phyloP scores from a whole-genome alignment of 2,113 vertebrate genomes.

The Rhineura floridana region DNA sequence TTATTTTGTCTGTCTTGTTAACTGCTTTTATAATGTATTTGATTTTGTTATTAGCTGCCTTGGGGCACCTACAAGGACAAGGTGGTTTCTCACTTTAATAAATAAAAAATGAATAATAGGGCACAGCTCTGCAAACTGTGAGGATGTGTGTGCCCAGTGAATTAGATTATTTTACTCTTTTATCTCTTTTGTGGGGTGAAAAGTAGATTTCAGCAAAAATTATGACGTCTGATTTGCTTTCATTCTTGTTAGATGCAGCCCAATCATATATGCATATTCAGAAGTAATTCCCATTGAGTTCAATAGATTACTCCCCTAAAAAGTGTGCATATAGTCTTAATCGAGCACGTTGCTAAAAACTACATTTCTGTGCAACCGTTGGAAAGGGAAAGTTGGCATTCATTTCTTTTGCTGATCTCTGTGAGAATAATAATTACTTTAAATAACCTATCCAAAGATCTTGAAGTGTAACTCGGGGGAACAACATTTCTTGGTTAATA shows the following conservation, averaged over 20 bases:
- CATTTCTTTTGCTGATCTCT: slow-evolving; percentile 63
- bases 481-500: slow-evolving; percentile 63
- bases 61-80: neutral
- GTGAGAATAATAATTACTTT: slow-evolving; percentile 66
- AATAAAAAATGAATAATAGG: too few species aligned
- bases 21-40: neutral
- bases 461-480: slow-evolving; percentile 63
- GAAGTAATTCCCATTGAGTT: too few species aligned
- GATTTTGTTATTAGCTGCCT: neutral
- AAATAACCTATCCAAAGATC: slow-evolving; percentile 62
- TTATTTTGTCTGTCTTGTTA: neutral
- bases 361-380: slow-evolving; percentile 42
- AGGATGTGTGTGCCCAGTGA: neutral
- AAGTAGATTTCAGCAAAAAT: neutral
- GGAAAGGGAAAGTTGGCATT: slow-evolving; percentile 49
- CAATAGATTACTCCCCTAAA: too few species aligned
- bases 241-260: neutral
- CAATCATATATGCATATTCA: neutral
- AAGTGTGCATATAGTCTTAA: neutral
- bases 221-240: neutral
- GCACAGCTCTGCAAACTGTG: neutral
- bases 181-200: neutral
- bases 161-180: too few species aligned
- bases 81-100: neutral
- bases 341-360: neutral